Evolutionary conservation across 2,888 invertebrate genomes (phyloP).

Genomic region (Erebia aethiops): DNA sequence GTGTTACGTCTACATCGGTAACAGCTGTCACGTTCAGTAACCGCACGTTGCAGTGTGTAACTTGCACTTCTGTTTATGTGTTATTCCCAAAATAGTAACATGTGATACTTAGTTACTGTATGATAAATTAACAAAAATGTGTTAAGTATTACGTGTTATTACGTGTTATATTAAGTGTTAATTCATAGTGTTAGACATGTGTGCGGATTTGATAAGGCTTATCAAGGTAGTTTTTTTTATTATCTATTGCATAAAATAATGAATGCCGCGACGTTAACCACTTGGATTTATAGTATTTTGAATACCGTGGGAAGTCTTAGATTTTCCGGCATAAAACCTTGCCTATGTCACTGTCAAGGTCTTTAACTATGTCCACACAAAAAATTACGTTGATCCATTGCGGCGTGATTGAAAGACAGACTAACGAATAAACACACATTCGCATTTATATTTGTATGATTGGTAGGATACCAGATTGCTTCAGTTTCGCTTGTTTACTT

Average conservation of each 20-base stretch:
- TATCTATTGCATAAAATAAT: not conserved
- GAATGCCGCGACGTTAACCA: no score
- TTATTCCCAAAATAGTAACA: not conserved
- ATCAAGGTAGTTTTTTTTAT: slow-evolving; percentile 2
- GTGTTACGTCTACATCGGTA: not conserved
- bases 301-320: no score
- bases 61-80: not conserved
- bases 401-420: no score
- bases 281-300: no score
- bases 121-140: not conserved
- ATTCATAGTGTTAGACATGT: not conserved
- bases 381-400: no score
- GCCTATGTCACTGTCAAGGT: no score
- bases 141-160: not conserved
- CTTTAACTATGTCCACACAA: no score
- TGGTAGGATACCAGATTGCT: no score
- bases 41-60: slow-evolving; percentile 1
- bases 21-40: slow-evolving; percentile 13
- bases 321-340: no score
- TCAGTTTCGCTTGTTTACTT: no score
- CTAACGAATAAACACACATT: no score
- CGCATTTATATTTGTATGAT: no score
- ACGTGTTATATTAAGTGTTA: not conserved
- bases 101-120: not conserved
- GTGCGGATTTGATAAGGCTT: slow-evolving; percentile 14